Conservation (phyloP, 2,113 vertebrate genomes). For the Montifringilla adamsi region DNA sequence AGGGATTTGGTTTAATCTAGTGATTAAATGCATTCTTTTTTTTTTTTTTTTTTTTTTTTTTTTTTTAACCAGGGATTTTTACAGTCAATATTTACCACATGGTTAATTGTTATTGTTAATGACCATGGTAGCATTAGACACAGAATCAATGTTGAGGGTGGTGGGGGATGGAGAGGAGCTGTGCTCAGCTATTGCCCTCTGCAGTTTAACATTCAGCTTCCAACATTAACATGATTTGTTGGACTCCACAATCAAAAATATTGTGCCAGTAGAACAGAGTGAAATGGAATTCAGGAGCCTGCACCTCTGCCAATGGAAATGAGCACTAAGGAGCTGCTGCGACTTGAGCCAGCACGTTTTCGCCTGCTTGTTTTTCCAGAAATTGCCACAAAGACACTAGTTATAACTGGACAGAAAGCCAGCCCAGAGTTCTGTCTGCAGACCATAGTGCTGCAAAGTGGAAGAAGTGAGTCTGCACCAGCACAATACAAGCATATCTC, state of each 20-base stretch:
- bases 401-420: constrained; percentile 13
- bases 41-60: not conserved
- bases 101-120: not conserved
- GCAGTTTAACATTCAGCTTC: not conserved
- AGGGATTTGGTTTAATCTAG: not conserved
- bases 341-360: not conserved
- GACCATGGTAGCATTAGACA: not conserved
- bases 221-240: not conserved
- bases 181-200: not conserved
- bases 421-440: not conserved
- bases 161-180: not conserved
- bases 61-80: not conserved
- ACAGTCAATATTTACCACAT: not conserved
- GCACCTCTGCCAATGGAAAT: not conserved
- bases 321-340: not conserved
- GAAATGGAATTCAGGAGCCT: not conserved
- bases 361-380: constrained; percentile 20
- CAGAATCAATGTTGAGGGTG: not conserved
- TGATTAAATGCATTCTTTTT: not conserved
- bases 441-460: not conserved
- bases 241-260: not conserved
- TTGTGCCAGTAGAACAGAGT: not conserved
- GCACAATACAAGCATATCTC: constrained; percentile 61
- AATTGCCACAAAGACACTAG: constrained; percentile 16
- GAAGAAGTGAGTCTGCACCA: constrained; percentile 49